phyloP scores from a whole-genome alignment of 2,113 vertebrate species.

The Tinamus guttatus region DNA sequence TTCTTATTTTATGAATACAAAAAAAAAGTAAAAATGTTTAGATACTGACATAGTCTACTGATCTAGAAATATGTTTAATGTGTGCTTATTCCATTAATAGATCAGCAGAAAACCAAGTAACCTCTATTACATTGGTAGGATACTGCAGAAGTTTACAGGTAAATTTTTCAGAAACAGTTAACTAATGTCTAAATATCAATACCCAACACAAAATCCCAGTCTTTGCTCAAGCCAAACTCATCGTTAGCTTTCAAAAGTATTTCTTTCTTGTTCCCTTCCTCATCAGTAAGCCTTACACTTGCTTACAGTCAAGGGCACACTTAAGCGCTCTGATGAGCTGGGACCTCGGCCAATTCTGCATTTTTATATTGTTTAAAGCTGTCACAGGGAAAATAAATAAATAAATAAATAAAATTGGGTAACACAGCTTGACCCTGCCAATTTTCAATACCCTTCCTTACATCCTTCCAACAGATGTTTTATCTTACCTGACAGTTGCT shows the following conservation, averaged over 20 bases:
- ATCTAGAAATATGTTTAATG: background rate
- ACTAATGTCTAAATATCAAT: background rate
- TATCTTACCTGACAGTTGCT: background rate
- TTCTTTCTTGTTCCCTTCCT: background rate
- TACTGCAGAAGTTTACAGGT: background rate
- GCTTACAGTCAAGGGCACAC: background rate
- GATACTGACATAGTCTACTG: background rate
- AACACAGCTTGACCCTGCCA: background rate
- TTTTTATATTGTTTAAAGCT: constrained; percentile 47
- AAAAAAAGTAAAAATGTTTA: background rate
- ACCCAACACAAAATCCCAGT: background rate
- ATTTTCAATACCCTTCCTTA: background rate
- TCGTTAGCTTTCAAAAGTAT: background rate
- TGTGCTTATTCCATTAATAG: background rate
- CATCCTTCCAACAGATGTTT: background rate
- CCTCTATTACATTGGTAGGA: background rate
- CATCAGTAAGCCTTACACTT: background rate
- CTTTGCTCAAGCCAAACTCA: background rate
- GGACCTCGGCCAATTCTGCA: constrained; percentile 22
- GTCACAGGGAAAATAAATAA: background rate
- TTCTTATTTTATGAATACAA: background rate
- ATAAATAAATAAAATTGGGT: background rate
- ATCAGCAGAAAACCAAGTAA: background rate
- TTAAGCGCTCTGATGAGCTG: constrained; percentile 40
- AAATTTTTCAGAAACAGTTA: background rate